These are phyloP conservation scores for Myoxocephalus aenaeus DNA, from an alignment of 2,797 vertebrate genomes.

Conservation along the genomic window DNA sequence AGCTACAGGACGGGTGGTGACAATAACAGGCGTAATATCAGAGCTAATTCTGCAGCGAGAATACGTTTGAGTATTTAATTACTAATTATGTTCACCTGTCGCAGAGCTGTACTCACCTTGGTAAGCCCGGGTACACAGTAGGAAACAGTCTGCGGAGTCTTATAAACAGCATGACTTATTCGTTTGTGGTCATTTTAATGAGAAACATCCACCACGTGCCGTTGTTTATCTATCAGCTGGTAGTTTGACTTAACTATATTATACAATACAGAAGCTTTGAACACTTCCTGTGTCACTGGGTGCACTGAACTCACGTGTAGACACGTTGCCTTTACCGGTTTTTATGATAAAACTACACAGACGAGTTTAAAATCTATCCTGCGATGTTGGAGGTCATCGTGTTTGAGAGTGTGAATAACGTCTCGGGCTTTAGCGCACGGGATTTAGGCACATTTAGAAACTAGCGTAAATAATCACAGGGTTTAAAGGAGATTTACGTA, in stretches of 20 bases:
- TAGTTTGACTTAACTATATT: constrained; percentile 11
- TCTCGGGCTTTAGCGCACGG: constrained; percentile 9
- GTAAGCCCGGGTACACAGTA: constrained; percentile 9
- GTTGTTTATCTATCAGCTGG: constrained; percentile 4
- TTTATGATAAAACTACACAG: background rate
- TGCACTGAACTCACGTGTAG: background rate
- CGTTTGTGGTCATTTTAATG: constrained; percentile 29
- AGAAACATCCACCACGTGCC: background rate
- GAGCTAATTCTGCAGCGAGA: constrained; percentile 3
- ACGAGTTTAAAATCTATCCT: background rate
- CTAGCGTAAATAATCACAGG: background rate
- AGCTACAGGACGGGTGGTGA: constrained; percentile 63
- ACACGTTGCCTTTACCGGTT: rapidly evolving
- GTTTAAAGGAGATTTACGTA: background rate
- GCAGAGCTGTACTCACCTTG: constrained; percentile 54
- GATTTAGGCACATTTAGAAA: background rate
- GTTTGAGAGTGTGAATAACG: background rate
- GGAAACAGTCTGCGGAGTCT: constrained; percentile 51
- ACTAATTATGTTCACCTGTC: no score
- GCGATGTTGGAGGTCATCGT: constrained; percentile 12
- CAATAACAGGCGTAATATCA: constrained; percentile 40
- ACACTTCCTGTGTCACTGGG: constrained; percentile 58
- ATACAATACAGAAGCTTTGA: constrained; percentile 26
- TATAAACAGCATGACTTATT: constrained; percentile 45
- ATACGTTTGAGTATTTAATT: no score